These are phyloP conservation scores for Antigone vipio DNA, from an alignment of 2,113 vertebrate genomes.

Conservation along the genomic window DNA sequence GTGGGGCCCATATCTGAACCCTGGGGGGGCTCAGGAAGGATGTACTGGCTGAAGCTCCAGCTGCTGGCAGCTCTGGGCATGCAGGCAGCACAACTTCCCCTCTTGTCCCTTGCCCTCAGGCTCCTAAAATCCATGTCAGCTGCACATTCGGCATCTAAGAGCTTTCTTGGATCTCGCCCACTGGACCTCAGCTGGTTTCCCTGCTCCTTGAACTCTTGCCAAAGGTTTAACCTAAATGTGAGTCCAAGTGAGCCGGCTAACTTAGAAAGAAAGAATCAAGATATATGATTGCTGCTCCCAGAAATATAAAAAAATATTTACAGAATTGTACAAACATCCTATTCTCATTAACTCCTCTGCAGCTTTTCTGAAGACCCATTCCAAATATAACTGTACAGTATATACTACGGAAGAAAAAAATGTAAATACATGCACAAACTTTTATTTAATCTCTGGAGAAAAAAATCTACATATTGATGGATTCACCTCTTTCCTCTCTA, in stretches of 20 bases:
- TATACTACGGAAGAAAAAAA: constrained; percentile 47
- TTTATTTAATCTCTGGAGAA: constrained; percentile 42
- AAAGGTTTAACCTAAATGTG: constrained; percentile 28
- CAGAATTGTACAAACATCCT: constrained; percentile 67
- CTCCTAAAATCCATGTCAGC: constrained; percentile 2
- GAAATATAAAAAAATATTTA: constrained; percentile 70
- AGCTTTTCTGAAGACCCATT: constrained; percentile 36
- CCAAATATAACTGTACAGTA: constrained; percentile 58
- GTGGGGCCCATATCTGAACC: not conserved
- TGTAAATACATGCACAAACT: constrained; percentile 60
- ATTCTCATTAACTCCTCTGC: constrained; percentile 62
- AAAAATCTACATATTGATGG: constrained; percentile 25
- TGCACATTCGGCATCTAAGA: constrained; percentile 28
- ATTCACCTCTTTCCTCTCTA: not conserved
- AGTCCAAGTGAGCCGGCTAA: not conserved
- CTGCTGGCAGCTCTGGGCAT: not conserved
- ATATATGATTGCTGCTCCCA: constrained; percentile 47
- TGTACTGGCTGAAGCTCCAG: not conserved
- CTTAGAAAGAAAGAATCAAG: constrained; percentile 30
- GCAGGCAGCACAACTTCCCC: not conserved
- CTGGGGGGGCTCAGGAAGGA: not conserved
- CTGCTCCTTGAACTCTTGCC: constrained; percentile 22
- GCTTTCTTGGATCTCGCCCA: constrained; percentile 47
- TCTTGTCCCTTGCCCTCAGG: not conserved
- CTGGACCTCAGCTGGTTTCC: constrained; percentile 32